Evolutionary conservation across 1,140 invertebrate species (phyloP).

Genomic region (Harpegnathos saltator): DNA sequence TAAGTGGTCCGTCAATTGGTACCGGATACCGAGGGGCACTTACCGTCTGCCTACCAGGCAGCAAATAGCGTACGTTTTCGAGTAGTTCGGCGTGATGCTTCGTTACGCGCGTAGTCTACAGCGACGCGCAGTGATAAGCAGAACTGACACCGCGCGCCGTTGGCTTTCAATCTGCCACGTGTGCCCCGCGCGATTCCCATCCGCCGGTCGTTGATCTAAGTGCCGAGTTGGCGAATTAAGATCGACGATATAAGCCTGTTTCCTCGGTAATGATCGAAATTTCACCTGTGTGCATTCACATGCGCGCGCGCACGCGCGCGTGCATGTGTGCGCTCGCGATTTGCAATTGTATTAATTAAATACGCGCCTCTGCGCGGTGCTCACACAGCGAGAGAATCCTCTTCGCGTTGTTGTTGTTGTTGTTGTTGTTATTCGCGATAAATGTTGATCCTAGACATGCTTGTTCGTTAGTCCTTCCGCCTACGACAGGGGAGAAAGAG

Average conservation of each 20-base stretch:
- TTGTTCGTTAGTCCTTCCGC: neutral
- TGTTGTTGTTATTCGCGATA: neutral
- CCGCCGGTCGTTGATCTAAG: neutral
- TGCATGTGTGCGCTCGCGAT: too few species aligned
- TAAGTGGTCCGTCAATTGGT: constrained; percentile 77
- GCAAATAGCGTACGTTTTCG: constrained; percentile 57
- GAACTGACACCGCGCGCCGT: constrained; percentile 30
- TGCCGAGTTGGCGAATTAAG: neutral
- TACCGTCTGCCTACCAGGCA: constrained; percentile 50
- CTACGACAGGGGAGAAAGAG: neutral
- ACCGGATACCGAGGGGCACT: constrained; percentile 63
- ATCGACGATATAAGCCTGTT: neutral
- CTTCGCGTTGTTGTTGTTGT: too few species aligned
- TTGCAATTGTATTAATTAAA: too few species aligned
- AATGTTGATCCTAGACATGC: neutral
- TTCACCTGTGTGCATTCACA: too few species aligned
- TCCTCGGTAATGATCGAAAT: neutral
- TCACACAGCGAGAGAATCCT: too few species aligned
- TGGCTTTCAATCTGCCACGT: constrained; percentile 2
- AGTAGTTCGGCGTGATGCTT: constrained; percentile 49
- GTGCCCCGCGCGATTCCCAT: neutral
- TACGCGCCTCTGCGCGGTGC: too few species aligned
- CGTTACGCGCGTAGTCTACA: constrained; percentile 23
- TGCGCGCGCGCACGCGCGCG: too few species aligned
- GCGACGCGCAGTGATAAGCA: constrained; percentile 33